Percentiles rank a stretch among this genome's conserved stretches.
Conservation (phyloP, 2,113 vertebrate genomes). For the Chlorocebus sabaeus region DNA sequence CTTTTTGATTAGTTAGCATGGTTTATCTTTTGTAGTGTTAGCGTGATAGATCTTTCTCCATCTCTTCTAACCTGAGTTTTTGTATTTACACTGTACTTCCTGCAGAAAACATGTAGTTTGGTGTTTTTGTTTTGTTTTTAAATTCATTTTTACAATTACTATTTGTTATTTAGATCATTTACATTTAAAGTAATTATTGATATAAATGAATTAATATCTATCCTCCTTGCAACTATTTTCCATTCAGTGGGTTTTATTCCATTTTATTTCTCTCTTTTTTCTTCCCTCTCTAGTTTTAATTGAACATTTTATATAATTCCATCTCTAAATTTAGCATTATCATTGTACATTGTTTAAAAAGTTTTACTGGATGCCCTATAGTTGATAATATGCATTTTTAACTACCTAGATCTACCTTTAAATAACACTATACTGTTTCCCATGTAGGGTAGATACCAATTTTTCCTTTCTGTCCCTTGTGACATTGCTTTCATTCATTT, state of each 20-base stretch:
- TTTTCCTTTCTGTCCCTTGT: background rate
- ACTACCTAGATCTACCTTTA: background rate
- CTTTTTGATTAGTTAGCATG: background rate
- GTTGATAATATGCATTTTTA: background rate
- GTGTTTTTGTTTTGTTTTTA: background rate
- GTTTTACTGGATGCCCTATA: background rate
- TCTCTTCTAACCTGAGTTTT: background rate
- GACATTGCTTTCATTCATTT: background rate
- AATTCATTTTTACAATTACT: background rate
- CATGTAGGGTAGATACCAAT: background rate
- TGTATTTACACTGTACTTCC: background rate
- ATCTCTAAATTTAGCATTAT: background rate
- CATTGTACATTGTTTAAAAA: background rate
- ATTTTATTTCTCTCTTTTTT: background rate
- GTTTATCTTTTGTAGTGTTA: background rate
- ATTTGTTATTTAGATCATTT: background rate
- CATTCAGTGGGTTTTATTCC: background rate
- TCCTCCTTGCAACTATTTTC: background rate
- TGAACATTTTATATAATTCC: background rate
- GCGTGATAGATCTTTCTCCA: background rate
- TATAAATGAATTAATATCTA: background rate
- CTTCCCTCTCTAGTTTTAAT: background rate
- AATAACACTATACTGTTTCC: background rate
- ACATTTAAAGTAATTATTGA: background rate
- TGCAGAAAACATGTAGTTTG: background rate